A percentile compares a stretch with the other conserved stretches of the same genome.
phyloP scores from a whole-genome alignment of 2,888 invertebrate genomes.

The Oegoconia quadripuncta region DNA sequence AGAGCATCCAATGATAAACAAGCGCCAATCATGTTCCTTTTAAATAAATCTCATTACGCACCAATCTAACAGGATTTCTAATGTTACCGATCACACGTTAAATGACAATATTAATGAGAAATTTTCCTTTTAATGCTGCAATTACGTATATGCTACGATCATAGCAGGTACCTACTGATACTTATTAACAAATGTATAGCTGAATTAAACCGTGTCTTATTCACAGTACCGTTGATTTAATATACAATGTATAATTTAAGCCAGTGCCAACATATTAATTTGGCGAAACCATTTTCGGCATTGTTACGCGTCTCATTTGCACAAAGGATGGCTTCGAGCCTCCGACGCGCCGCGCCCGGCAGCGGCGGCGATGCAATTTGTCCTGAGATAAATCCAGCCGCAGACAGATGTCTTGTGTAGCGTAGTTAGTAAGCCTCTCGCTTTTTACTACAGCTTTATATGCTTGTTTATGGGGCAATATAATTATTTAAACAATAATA shows the following conservation, averaged over 20 bases:
- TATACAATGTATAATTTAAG: slow-evolving; percentile 23
- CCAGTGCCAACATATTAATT: slow-evolving; percentile 55
- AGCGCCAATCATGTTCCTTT: too few relatives aligned
- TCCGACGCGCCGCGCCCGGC: slow-evolving; percentile 20
- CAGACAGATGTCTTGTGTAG: slow-evolving; percentile 64
- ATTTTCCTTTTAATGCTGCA: too few relatives aligned
- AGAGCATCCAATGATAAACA: background rate
- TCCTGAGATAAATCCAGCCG: slow-evolving; percentile 67
- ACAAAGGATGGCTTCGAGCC: slow-evolving; percentile 43
- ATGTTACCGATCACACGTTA: too few relatives aligned
- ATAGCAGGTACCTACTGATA: too few relatives aligned
- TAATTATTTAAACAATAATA: too few relatives aligned
- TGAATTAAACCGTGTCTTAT: slow-evolving; percentile 1
- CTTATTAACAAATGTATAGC: background rate
- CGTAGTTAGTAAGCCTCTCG: slow-evolving; percentile 41
- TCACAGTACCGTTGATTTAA: slow-evolving; percentile 3
- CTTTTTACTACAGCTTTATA: slow-evolving; percentile 28
- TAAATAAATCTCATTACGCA: too few relatives aligned
- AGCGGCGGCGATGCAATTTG: slow-evolving; percentile 61
- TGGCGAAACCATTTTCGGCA: slow-evolving; percentile 52
- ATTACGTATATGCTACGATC: too few relatives aligned
- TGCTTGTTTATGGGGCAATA: slow-evolving; percentile 1
- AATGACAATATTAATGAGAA: too few relatives aligned
- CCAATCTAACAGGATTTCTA: too few relatives aligned
- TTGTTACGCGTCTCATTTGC: slow-evolving; percentile 63